Conservation (phyloP, 2,888 invertebrate species). For the Calameuta pallipes region DNA sequence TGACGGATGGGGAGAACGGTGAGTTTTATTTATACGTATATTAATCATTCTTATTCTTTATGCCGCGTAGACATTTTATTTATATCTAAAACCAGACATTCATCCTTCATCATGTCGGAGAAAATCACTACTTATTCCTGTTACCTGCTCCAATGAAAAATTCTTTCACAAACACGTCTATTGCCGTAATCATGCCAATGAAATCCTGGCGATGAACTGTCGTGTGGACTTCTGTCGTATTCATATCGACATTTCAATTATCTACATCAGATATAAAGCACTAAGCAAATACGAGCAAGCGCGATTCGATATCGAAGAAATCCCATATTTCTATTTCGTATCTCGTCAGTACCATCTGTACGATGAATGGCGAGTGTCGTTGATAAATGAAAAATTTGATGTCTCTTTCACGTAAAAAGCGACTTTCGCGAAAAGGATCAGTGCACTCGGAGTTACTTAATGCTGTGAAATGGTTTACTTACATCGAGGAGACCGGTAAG, state of each 20-base stretch:
- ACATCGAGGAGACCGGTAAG: not conserved
- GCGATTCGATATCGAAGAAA: not conserved
- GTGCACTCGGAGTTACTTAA: not conserved
- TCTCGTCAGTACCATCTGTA: not conserved
- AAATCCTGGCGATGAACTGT: not conserved
- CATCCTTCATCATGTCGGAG: not conserved
- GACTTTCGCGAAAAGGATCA: not conserved
- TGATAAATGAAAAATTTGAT: not conserved
- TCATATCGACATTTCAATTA: not conserved
- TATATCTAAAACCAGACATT: not conserved
- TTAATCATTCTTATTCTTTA: not conserved
- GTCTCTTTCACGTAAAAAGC: not conserved
- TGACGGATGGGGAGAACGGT: conserved; percentile 65
- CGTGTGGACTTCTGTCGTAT: not conserved
- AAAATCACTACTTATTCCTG: not conserved
- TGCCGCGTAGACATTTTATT: not conserved
- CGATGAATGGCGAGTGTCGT: not conserved
- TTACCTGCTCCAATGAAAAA: not conserved
- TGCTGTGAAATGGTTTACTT: not conserved
- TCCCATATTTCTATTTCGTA: no score
- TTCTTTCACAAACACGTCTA: not conserved
- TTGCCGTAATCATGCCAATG: not conserved
- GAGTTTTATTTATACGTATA: conserved; percentile 33
- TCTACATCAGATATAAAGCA: not conserved
- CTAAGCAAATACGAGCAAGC: not conserved